Conservation (phyloP, 2,888 invertebrate species). For the Leucophenga maculata region DNA sequence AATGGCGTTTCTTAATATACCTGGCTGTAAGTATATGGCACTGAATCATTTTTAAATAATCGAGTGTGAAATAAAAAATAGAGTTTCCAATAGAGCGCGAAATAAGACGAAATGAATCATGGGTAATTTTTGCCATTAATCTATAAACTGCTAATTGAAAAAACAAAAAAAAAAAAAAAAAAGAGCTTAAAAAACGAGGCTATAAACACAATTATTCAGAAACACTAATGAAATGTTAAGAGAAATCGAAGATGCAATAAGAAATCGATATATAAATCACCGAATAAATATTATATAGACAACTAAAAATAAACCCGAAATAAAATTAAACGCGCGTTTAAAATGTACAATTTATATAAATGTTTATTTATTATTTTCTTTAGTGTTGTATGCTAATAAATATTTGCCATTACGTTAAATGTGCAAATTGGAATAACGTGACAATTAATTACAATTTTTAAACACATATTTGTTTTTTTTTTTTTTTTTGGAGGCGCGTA, state of each 20-base stretch:
- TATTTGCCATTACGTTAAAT: not conserved
- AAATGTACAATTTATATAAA: not conserved
- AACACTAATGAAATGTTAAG: slow-evolving; percentile 7
- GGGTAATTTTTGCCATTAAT: not conserved
- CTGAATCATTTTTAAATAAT: too few species aligned
- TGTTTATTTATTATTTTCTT: not conserved
- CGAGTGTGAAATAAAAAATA: slow-evolving; percentile 28
- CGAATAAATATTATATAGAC: not conserved
- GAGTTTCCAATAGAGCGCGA: too few species aligned
- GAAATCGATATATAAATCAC: not conserved
- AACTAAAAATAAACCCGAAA: slow-evolving; percentile 1
- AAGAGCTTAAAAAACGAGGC: too few species aligned
- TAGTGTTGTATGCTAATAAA: not conserved
- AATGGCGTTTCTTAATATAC: slow-evolving; percentile 47
- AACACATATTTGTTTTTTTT: slow-evolving; percentile 28
- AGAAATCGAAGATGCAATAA: slow-evolving; percentile 13
- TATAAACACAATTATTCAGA: not conserved
- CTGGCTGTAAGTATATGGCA: slow-evolving; percentile 51
- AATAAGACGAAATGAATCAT: not conserved
- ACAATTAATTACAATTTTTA: slow-evolving; percentile 40
- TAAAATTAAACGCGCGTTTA: not conserved
- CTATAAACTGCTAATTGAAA: slow-evolving; percentile 4
- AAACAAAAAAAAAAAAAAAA: not conserved
- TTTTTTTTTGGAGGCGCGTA: not conserved
- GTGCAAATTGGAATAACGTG: slow-evolving; percentile 34